Percentiles rank a stretch among this genome's conserved stretches.
These are phyloP conservation scores for Dryadula phaetusa DNA, from an alignment of 2,888 invertebrate species.

Conservation along the genomic window DNA sequence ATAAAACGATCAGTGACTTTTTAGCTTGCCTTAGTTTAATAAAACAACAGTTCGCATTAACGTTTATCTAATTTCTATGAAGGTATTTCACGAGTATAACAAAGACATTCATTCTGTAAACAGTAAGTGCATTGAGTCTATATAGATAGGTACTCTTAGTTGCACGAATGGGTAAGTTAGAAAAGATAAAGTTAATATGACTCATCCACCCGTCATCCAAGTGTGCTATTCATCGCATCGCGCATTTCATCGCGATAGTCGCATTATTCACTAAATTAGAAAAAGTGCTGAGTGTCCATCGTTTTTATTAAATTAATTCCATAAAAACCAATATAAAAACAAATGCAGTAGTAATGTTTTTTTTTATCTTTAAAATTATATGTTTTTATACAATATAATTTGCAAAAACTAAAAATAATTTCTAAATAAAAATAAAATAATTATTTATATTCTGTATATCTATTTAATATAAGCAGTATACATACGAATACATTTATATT, in stretches of 20 bases:
- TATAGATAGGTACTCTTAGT: not conserved
- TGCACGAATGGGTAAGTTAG: not conserved
- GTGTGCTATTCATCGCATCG: too few species aligned
- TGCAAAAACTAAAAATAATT: too few species aligned
- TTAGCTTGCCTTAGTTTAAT: not conserved
- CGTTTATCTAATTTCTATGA: not conserved
- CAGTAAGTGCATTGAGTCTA: not conserved
- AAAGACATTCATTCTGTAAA: not conserved
- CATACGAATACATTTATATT: too few species aligned
- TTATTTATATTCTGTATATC: too few species aligned
- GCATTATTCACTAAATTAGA: not conserved
- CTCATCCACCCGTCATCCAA: not conserved
- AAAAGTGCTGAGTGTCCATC: not conserved
- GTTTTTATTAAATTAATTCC: too few species aligned
- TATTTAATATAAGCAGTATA: too few species aligned
- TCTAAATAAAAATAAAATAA: too few species aligned
- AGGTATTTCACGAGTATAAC: not conserved
- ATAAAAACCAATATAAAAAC: too few species aligned
- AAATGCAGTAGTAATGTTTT: not conserved
- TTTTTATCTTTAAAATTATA: too few species aligned
- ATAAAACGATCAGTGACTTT: not conserved
- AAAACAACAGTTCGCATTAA: not conserved
- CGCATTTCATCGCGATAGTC: too few species aligned
- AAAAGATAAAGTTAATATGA: not conserved
- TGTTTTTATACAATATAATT: too few species aligned